A percentile compares a stretch with the other conserved stretches of the same genome.
Conservation (phyloP, 2,888 invertebrate genomes). For the Drosophila demipolita region DNA sequence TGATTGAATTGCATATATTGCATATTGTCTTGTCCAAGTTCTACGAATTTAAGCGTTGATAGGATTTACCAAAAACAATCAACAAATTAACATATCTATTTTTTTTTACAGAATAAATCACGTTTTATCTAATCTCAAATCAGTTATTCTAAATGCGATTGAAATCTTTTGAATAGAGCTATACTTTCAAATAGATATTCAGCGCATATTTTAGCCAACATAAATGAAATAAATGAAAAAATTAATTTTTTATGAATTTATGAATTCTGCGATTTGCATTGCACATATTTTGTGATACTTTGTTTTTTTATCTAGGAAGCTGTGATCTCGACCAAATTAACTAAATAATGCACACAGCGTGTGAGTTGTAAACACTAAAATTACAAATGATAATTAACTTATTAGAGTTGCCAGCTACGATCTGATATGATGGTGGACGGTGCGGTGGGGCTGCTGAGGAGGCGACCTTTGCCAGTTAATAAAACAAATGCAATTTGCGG, state of each 20-base stretch:
- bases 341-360: conserved; percentile 20
- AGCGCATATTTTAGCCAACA: not conserved
- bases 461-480: conserved; percentile 40
- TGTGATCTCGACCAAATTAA: conserved; percentile 5
- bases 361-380: conserved; percentile 19
- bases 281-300: not conserved
- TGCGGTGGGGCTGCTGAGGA: conserved; percentile 15
- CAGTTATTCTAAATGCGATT: not conserved
- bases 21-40: conserved; percentile 12
- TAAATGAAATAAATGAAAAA: not conserved
- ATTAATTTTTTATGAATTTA: not conserved
- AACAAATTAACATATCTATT: conserved; percentile 3
- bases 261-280: not conserved
- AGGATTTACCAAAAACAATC: not conserved
- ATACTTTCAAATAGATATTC: not conserved
- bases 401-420: conserved; percentile 26
- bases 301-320: not conserved
- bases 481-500: conserved; percentile 58
- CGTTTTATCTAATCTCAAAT: conserved; percentile 4
- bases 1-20: not conserved
- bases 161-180: not conserved
- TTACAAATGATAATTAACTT: conserved; percentile 51
- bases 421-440: not conserved
- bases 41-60: not conserved
- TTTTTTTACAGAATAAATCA: not conserved